phyloP scores from a whole-genome alignment of 2,797 vertebrate genomes.

The Huso huso region DNA sequence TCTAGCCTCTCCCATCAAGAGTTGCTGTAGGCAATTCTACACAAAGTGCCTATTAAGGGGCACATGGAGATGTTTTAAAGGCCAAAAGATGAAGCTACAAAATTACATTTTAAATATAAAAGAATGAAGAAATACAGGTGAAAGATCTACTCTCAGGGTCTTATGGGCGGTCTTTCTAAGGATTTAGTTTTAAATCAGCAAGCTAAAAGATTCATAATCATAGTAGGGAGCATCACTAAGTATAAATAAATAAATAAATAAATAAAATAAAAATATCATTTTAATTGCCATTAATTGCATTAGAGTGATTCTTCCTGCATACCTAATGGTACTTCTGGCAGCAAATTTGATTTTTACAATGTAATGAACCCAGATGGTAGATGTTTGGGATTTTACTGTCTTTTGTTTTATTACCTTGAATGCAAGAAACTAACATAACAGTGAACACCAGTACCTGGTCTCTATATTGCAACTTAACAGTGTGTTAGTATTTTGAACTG shows the following conservation, averaged over 20 bases:
- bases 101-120: not conserved
- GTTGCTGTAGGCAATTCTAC: constrained; percentile 2
- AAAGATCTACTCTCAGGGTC: not conserved
- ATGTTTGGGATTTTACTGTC: constrained; percentile 16
- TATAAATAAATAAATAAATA: no score
- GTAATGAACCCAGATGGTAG: constrained; percentile 27
- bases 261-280: constrained; percentile 24
- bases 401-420: no score
- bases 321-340: constrained; percentile 26
- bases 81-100: constrained; percentile 3
- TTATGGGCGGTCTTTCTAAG: no score
- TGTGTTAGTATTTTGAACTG: no score
- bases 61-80: not conserved
- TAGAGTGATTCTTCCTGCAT: constrained; percentile 27
- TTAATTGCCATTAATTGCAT: constrained; percentile 37
- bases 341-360: constrained; percentile 19
- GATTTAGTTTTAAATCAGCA: no score
- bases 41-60: not conserved
- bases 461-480: no score
- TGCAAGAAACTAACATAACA: no score
- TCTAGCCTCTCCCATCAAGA: not conserved
- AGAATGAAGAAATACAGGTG: not conserved
- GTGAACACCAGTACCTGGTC: no score
- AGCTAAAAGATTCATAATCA: no score
- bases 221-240: no score